Base-by-base conservation (phyloP, 1,140 invertebrate genomes). In the Euschistus heros region DNA sequence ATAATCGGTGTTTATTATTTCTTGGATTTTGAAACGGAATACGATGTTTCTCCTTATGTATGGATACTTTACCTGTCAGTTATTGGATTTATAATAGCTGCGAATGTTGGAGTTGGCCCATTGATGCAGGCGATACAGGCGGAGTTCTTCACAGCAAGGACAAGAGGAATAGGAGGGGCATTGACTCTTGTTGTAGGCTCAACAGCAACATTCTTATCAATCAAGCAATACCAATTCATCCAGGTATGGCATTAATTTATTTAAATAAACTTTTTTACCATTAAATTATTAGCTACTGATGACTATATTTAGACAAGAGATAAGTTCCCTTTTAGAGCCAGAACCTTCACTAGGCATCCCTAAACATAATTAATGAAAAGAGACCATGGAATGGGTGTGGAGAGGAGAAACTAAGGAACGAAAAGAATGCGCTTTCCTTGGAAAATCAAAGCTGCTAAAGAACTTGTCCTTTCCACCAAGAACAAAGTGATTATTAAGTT, bases 291-390 rank as follows among this genome's bases (percentile, higher is more conserved):
- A 68, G 80, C 81, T 8, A 70, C 77, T 37, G 20, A 82, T 61
- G 76, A 84, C 24, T 76, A 78, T 70, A 68, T 84, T 17, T 73
- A 81, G 44, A 76, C 83, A 65, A 81, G 76, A 66, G 80, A 84
- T 59, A 81, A 90, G 0, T 87, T 87, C 0, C 89, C 92, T 75
- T 92, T 89, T 0, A 91, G 91, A 75, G 86, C 86, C n/a, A 89
- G 87, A 72, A 84, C 84, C 1, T 80, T 90, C n/a, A n/a, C n/a
- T n/a, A n/a, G n/a, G n/a, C n/a, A n/a, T n/a, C n/a, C n/a, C n/a
- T n/a, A n/a, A n/a, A n/a, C n/a, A n/a, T n/a, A n/a, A n/a, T n/a
- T n/a, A n/a, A n/a, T n/a, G n/a, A n/a, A n/a, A n/a, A n/a, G n/a
- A n/a, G n/a, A n/a, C n/a, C n/a, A n/a, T n/a, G n/a, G n/a, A n/a